These are phyloP conservation scores for Paracanthobrama guichenoti DNA, from an alignment of 2,113 vertebrate genomes.

Conservation along the genomic window DNA sequence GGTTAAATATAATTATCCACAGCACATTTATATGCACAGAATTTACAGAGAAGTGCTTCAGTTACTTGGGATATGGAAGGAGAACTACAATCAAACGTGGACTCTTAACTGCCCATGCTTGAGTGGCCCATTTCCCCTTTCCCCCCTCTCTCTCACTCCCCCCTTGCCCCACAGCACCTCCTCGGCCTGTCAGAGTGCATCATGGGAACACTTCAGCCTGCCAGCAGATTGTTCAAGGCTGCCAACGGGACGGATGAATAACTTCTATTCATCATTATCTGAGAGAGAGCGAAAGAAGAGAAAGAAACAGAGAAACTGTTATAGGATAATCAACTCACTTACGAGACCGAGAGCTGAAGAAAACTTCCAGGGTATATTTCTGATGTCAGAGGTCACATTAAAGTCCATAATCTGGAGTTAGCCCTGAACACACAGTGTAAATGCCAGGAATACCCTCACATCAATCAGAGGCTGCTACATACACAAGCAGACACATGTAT, in stretches of 20 bases:
- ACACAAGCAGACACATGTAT: slow-evolving; percentile 21
- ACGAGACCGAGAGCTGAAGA: not conserved
- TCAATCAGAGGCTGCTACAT: slow-evolving; percentile 11
- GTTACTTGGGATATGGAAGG: slow-evolving; percentile 57
- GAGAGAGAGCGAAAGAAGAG: slow-evolving; percentile 39
- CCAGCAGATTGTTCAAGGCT: slow-evolving; percentile 67
- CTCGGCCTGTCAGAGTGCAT: slow-evolving; percentile 45
- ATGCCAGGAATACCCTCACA: slow-evolving; percentile 36
- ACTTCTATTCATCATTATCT: slow-evolving; percentile 73
- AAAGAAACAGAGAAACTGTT: slow-evolving; percentile 29
- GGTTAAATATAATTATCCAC: slow-evolving; percentile 62
- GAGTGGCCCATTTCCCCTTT: slow-evolving; percentile 52
- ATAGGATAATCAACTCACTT: not conserved
- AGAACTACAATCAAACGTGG: slow-evolving; percentile 58
- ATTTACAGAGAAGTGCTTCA: slow-evolving; percentile 54
- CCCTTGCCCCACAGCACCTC: slow-evolving; percentile 58
- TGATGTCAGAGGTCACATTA: slow-evolving; percentile 18
- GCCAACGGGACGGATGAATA: slow-evolving; percentile 52
- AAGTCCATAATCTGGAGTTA: slow-evolving; percentile 2
- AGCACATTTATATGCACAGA: slow-evolving; percentile 60
- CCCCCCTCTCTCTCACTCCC: slow-evolving; percentile 52
- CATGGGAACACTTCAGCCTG: slow-evolving; percentile 69
- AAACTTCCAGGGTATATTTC: slow-evolving; percentile 19
- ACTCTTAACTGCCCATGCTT: slow-evolving; percentile 63
- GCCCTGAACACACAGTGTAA: slow-evolving; percentile 10